Evolutionary conservation across 2,797 vertebrate genomes (phyloP).

Genomic region (Cyprinella venusta): DNA sequence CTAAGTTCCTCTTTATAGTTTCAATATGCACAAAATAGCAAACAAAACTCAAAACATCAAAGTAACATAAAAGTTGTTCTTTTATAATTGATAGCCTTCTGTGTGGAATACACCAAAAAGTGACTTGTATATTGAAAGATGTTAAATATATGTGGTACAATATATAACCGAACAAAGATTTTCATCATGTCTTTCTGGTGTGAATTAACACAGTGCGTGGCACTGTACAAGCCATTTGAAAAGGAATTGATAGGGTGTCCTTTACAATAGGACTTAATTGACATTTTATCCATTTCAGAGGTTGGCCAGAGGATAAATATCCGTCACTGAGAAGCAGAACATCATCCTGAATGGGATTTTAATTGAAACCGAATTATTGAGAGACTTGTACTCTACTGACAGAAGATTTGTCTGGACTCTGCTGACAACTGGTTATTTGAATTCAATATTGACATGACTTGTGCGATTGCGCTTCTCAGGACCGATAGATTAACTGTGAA

Average conservation of each 20-base stretch:
- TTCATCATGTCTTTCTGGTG: neutral
- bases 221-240: conserved; percentile 41
- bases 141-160: neutral
- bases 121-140: neutral
- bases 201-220: neutral
- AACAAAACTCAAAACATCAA: neutral
- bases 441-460: conserved; percentile 58
- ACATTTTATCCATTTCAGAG: conserved; percentile 47
- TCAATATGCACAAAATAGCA: neutral
- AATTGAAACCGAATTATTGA: conserved; percentile 57
- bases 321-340: conserved; percentile 52
- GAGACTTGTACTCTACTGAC: conserved; percentile 33
- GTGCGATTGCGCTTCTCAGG: conserved; percentile 43
- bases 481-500: conserved; percentile 59
- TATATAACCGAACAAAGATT: neutral
- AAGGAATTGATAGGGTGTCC: conserved; percentile 40
- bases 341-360: conserved; percentile 55
- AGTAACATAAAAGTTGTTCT: neutral
- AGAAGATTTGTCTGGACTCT: conserved; percentile 27
- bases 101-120: neutral
- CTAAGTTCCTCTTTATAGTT: neutral
- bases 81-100: neutral
- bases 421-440: conserved; percentile 50
- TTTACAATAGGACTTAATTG: conserved; percentile 55
- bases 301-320: conserved; percentile 40